phyloP scores from a whole-genome alignment of 2,797 vertebrate genomes.

The Australoheros facetus region DNA sequence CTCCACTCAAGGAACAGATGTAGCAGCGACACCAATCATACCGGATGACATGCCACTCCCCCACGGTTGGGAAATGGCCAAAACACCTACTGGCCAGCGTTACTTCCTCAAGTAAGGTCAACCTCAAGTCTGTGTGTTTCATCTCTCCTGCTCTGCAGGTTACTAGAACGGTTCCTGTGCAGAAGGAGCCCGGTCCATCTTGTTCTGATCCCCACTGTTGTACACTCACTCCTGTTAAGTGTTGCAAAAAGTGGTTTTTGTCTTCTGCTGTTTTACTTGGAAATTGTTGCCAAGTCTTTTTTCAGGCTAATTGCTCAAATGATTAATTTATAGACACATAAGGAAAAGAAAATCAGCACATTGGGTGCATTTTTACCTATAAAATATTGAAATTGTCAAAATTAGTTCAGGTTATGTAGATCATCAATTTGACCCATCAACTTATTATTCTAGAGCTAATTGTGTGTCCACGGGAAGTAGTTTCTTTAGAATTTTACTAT shows the following conservation, averaged over 20 bases:
- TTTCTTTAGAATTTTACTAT: background rate
- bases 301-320: background rate
- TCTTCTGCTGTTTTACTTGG: too few relatives aligned
- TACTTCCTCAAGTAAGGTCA: slow-evolving; percentile 94
- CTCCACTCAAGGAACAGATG: slow-evolving; percentile 84
- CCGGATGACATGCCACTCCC: slow-evolving; percentile 93
- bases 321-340: background rate
- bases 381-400: background rate
- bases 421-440: background rate
- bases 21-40: slow-evolving; percentile 82
- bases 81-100: slow-evolving; percentile 92
- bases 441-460: background rate
- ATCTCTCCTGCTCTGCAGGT: slow-evolving; percentile 23
- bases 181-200: background rate
- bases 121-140: background rate
- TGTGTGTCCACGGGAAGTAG: background rate
- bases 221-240: background rate
- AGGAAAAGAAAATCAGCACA: too few relatives aligned
- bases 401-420: background rate
- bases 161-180: slow-evolving; percentile 15
- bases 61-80: slow-evolving; percentile 96
- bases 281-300: background rate
- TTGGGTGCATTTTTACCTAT: background rate
- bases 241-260: background rate
- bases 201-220: background rate